phyloP scores from a whole-genome alignment of 2,113 vertebrate genomes.

The Desmodus rotundus region DNA sequence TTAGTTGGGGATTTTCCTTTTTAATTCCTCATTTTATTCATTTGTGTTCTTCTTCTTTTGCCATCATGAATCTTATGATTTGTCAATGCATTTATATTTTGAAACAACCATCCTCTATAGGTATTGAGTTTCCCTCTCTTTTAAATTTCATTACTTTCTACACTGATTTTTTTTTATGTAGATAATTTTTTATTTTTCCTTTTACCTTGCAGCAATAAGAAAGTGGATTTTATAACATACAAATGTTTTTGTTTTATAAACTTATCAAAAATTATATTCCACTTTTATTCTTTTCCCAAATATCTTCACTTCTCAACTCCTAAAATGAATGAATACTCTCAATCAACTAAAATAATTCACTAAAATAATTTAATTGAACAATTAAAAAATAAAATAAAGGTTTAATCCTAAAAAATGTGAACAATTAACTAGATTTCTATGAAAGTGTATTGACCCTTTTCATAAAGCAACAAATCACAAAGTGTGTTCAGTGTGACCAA shows the following conservation, averaged over 20 bases:
- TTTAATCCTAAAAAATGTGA: background rate
- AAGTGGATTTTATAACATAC: background rate
- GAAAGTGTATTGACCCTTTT: background rate
- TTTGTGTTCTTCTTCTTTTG: no score
- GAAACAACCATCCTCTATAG: no score
- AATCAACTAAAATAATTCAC: background rate
- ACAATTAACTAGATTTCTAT: background rate
- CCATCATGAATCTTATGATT: no score
- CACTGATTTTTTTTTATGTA: background rate
- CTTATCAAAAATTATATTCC: background rate
- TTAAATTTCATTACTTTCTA: no score
- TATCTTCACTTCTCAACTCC: background rate
- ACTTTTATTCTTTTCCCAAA: background rate
- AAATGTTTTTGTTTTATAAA: background rate
- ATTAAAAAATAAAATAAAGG: background rate
- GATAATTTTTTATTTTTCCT: background rate
- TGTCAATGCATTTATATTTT: no score
- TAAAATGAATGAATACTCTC: background rate
- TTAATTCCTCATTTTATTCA: no score
- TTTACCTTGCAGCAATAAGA: background rate
- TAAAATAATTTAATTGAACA: background rate
- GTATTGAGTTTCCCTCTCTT: no score
- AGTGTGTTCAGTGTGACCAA: background rate
- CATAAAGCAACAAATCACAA: background rate
- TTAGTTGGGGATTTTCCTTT: no score